A percentile compares a stretch with the other conserved stretches of the same genome.
Conservation (phyloP, 2,888 invertebrate genomes). For the Caenorhabditis wallacei region DNA sequence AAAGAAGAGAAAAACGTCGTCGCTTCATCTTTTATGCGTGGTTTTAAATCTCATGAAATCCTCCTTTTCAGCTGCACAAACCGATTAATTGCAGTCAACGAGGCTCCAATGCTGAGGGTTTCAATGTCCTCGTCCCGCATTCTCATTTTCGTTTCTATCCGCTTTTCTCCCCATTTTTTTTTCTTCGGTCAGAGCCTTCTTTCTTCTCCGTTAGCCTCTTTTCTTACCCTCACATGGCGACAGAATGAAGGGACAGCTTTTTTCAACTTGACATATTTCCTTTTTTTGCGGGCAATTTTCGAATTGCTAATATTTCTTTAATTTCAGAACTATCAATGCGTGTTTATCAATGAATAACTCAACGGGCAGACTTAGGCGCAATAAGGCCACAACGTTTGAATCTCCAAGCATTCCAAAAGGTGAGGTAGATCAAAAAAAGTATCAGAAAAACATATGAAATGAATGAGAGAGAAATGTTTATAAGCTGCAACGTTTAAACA, state of each 20-base stretch:
- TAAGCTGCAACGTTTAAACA: slow-evolving; percentile 5
- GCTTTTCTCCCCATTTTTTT: slow-evolving; percentile 25
- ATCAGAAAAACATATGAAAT: not conserved
- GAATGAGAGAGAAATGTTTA: not conserved
- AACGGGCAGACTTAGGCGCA: slow-evolving; percentile 65
- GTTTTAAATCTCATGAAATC: slow-evolving; percentile 54
- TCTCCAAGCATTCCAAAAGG: slow-evolving; percentile 64
- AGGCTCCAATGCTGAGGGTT: slow-evolving; percentile 13
- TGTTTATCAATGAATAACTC: slow-evolving; percentile 61
- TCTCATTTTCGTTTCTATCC: slow-evolving; percentile 48
- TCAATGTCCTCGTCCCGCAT: slow-evolving; percentile 44
- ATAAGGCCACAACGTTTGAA: slow-evolving; percentile 67
- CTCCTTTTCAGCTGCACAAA: slow-evolving; percentile 55
- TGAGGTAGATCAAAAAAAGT: slow-evolving; percentile 3
- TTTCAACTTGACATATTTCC: slow-evolving; percentile 2
- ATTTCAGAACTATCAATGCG: slow-evolving; percentile 48
- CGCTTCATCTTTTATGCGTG: slow-evolving; percentile 41
- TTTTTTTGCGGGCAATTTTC: not conserved
- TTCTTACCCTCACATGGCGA: slow-evolving; percentile 10
- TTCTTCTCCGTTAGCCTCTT: not conserved
- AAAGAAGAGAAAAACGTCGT: slow-evolving; percentile 1
- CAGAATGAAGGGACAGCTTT: not conserved
- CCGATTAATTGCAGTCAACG: slow-evolving; percentile 55
- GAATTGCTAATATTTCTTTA: not conserved
- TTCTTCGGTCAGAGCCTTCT: slow-evolving; percentile 31